A percentile compares a stretch with the other conserved stretches of the same genome.
phyloP scores from a whole-genome alignment of 1,140 invertebrate species.

The Thaumetopoea pityocampa region DNA sequence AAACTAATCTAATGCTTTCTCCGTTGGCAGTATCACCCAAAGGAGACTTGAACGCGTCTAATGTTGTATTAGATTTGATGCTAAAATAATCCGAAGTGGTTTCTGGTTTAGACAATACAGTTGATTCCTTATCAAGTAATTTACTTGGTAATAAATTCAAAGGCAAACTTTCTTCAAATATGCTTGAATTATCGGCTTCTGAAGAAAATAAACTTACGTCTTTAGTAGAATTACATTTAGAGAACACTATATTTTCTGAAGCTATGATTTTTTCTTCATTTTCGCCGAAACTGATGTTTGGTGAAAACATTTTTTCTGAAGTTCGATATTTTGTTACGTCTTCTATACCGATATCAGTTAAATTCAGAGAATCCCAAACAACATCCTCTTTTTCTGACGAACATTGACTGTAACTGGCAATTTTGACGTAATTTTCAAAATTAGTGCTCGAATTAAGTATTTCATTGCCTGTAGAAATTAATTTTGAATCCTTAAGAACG shows the following conservation, averaged over 20 bases:
- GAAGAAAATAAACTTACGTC: conserved; percentile 62
- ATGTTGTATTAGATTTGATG: conserved; percentile 46
- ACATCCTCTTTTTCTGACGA: conserved; percentile 31
- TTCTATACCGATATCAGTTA: conserved; percentile 39
- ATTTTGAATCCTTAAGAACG: no score
- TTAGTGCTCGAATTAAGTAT: no score
- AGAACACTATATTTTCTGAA: conserved; percentile 15
- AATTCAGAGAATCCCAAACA: conserved; percentile 52
- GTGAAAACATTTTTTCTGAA: conserved; percentile 40
- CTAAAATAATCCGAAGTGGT: conserved; percentile 22
- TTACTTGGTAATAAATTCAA: conserved; percentile 48
- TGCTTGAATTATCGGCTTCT: conserved; percentile 57
- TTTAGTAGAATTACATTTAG: conserved; percentile 33
- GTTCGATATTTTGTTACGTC: conserved; percentile 42
- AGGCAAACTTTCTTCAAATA: conserved; percentile 75
- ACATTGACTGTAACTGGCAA: not conserved
- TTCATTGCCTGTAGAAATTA: no score
- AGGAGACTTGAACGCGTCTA: conserved; percentile 57
- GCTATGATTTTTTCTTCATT: conserved; percentile 21
- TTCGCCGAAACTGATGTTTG: conserved; percentile 56
- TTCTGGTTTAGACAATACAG: conserved; percentile 14
- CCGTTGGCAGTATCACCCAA: conserved; percentile 38
- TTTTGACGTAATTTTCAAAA: no score
- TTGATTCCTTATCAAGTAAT: conserved; percentile 31
- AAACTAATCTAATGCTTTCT: conserved; percentile 56